A percentile compares a stretch with the other conserved stretches of the same genome.
phyloP scores from a whole-genome alignment of 1,140 invertebrate genomes.

The Acromyrmex heyeri region DNA sequence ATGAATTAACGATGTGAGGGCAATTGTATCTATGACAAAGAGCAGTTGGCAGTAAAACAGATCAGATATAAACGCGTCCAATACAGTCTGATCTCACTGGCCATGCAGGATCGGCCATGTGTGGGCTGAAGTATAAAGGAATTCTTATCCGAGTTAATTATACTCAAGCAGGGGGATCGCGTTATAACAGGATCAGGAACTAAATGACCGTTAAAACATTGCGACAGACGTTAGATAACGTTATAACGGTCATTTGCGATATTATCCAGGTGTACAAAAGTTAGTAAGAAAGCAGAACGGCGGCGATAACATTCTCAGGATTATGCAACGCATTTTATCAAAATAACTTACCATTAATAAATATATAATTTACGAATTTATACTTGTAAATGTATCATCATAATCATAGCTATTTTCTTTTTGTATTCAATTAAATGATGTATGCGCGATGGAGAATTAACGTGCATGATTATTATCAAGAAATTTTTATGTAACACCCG shows the following conservation, averaged over 20 bases:
- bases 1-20: constrained; percentile 44
- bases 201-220: constrained; percentile 69
- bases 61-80: constrained; percentile 54
- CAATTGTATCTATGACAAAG: constrained; percentile 43
- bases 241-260: constrained; percentile 30
- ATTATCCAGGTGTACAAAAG: constrained; percentile 21
- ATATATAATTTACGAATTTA: background rate
- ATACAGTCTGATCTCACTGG: background rate
- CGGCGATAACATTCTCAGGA: background rate
- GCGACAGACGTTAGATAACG: constrained; percentile 43
- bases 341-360: constrained; percentile 6
- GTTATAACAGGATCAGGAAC: background rate
- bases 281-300: background rate
- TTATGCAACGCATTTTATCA: background rate
- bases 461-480: background rate
- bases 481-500: background rate
- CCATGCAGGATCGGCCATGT: constrained; percentile 11
- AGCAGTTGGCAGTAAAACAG: constrained; percentile 51
- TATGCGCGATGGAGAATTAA: background rate
- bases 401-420: background rate
- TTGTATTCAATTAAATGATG: constrained; percentile 20
- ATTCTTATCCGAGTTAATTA: constrained; percentile 75
- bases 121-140: constrained; percentile 29
- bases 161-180: constrained; percentile 22
- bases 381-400: background rate